A percentile compares a stretch with the other conserved stretches of the same genome.
phyloP scores from a whole-genome alignment of 1,140 invertebrate species.

The Drusus annulatus region DNA sequence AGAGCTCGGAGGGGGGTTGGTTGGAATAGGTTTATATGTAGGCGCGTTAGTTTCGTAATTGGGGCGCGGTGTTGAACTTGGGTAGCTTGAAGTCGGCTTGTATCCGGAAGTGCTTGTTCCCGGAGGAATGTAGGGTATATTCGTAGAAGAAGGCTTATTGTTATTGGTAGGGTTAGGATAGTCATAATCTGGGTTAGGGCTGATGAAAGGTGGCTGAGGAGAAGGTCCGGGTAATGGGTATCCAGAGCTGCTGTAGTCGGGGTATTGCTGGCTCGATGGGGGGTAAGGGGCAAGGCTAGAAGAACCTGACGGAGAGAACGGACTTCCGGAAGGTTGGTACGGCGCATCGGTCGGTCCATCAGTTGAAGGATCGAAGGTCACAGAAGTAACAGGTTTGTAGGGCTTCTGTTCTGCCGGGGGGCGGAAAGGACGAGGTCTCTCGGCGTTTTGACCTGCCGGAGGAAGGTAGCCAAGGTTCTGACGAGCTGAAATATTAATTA shows the following conservation, averaged over 20 bases:
- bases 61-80: conserved; percentile 46
- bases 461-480: conserved; percentile 74
- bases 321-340: conserved; percentile 65
- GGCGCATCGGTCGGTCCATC: conserved; percentile 62
- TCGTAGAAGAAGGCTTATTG: conserved; percentile 56
- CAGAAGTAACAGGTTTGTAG: conserved; percentile 60
- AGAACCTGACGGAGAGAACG: conserved; percentile 63
- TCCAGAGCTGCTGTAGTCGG: conserved; percentile 60
- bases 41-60: not conserved
- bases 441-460: conserved; percentile 75
- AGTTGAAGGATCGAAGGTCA: conserved; percentile 58
- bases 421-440: conserved; percentile 79
- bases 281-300: conserved; percentile 60
- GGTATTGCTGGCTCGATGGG: conserved; percentile 61
- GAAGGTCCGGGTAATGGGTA: conserved; percentile 62
- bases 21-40: conserved; percentile 36
- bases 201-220: conserved; percentile 59
- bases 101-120: conserved; percentile 23
- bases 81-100: conserved; percentile 61
- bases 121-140: conserved; percentile 57
- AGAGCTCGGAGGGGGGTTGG: conserved; percentile 37
- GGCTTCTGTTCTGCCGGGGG: conserved; percentile 67
- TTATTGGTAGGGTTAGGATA: conserved; percentile 50
- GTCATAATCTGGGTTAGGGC: conserved; percentile 43
- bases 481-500: conserved; percentile 71